phyloP scores from a whole-genome alignment of 2,797 vertebrate species.

The Mus minutoides region DNA sequence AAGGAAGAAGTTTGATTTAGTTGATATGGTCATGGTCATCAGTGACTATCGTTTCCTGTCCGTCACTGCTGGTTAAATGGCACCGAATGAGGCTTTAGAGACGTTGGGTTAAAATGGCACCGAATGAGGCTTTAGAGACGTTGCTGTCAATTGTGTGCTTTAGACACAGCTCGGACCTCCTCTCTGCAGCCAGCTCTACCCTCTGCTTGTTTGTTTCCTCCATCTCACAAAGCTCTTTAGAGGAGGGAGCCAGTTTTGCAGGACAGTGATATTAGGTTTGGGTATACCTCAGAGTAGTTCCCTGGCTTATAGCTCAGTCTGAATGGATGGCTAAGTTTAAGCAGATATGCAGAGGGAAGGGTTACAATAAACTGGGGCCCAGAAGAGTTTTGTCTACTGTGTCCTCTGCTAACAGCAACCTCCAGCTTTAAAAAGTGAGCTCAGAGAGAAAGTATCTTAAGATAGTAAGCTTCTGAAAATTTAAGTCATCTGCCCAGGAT shows the following conservation, averaged over 20 bases:
- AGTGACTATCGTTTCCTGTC: constrained; percentile 35
- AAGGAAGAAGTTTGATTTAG: constrained; percentile 9
- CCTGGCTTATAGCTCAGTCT: constrained; percentile 37
- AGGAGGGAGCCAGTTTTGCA: constrained; percentile 37
- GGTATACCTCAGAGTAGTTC: constrained; percentile 17
- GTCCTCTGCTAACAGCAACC: not conserved
- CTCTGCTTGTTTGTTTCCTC: constrained; percentile 21
- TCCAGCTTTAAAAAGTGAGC: constrained; percentile 17
- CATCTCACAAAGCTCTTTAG: not conserved
- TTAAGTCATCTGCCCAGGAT: constrained; percentile 20
- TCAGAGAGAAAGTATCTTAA: constrained; percentile 48
- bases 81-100: constrained; percentile 19
- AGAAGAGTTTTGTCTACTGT: not conserved
- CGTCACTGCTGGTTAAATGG: constrained; percentile 55
- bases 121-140: constrained; percentile 8
- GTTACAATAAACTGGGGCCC: not conserved
- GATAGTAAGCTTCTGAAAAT: constrained; percentile 27
- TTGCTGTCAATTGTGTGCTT: constrained; percentile 36
- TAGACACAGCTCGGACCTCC: not conserved
- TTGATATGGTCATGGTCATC: not conserved
- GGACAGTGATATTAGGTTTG: constrained; percentile 39
- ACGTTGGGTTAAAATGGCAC: constrained; percentile 34
- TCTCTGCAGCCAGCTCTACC: constrained; percentile 23
- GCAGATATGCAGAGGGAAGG: constrained; percentile 40
- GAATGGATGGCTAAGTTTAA: not conserved